Evolutionary conservation across 2,797 vertebrate genomes (phyloP), one percentile per base, ranked within the genome.

Genomic region (Gymnothorax reevesii): DNA sequence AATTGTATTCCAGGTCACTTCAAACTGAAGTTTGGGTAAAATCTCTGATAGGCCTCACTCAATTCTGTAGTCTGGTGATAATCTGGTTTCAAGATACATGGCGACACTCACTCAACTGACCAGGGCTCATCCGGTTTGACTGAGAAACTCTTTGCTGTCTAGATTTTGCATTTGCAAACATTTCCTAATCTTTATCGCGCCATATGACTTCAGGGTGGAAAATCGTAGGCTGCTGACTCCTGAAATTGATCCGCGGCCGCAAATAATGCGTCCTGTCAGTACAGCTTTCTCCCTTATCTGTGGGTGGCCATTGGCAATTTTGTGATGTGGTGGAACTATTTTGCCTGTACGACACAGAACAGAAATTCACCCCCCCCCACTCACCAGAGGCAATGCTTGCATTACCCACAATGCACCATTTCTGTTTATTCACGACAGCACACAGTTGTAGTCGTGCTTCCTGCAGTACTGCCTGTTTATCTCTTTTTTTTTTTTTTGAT

Each of bases 331-430:
- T 42, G 2, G 33, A 42, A 42, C 33, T 42, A 42, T 42, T 42
- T 42, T 42, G 2, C 33, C 33, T 55, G 52, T 57, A 82, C 27
- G 55, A n/a, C 80, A 82, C 80, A 4, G 57, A 55, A 82, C 0
- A 42, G 33, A 42, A 42, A 42, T 42, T 42, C 33, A 42, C 17
- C 54, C 17, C 49, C 52, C 57, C 17, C 22, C 49, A 22, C 80
- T 55, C 7, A 25, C 54, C n/a, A 57, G 80, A 57, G 57, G 80
- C 13, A 1, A 22, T 22, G 55, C 80, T 82, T 57, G 52, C 82
- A 83, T 62, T 60, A 62, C 27, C 82, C 82, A 64, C 59, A 27
- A 64, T 64, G 60, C 82, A 62, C 22, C 82, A 77, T 60, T 83
- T 83, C 57, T 60, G 59, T 83, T 59, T 27, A 57, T 62, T 59